Evolutionary conservation across 2,888 invertebrate species (phyloP).

Genomic region (Rhabditophanes sp.): DNA sequence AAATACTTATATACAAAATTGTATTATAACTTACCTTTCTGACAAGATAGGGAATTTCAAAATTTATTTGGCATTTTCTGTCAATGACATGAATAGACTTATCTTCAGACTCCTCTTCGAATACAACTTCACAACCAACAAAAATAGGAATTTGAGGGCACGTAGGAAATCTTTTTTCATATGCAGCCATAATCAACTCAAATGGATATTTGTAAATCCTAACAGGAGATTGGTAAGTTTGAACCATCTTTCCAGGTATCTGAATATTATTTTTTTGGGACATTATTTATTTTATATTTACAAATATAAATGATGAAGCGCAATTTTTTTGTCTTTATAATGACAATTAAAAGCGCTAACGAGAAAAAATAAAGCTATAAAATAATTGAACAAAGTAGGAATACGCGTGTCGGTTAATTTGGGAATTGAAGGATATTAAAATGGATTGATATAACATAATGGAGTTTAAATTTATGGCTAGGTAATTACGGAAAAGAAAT

Average conservation of each 20-base stretch:
- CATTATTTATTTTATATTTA: too few relatives aligned
- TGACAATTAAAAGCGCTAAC: too few relatives aligned
- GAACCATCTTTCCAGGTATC: slow-evolving; percentile 61
- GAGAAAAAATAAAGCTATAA: too few relatives aligned
- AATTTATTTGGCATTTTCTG: slow-evolving; percentile 69
- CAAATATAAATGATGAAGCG: too few relatives aligned
- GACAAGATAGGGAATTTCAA: slow-evolving; percentile 79
- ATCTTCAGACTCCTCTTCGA: slow-evolving; percentile 62
- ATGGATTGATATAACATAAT: too few relatives aligned
- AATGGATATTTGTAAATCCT: slow-evolving; percentile 86
- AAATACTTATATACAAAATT: slow-evolving; percentile 2
- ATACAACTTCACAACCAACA: slow-evolving; percentile 64
- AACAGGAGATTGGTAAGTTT: slow-evolving; percentile 81
- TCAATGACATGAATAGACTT: slow-evolving; percentile 64
- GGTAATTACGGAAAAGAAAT: too few relatives aligned
- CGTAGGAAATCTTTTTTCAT: slow-evolving; percentile 76
- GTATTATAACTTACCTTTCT: slow-evolving; percentile 58
- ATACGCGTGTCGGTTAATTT: too few relatives aligned
- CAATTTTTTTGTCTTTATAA: too few relatives aligned
- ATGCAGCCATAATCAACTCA: slow-evolving; percentile 87
- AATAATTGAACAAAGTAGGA: too few relatives aligned
- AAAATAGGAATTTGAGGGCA: slow-evolving; percentile 88
- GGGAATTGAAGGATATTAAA: too few relatives aligned
- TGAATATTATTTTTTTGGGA: too few relatives aligned
- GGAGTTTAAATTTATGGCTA: too few relatives aligned